These are phyloP conservation scores for Orientallactaga bullata DNA, from an alignment of 2,113 vertebrate species.

Conservation along the genomic window DNA sequence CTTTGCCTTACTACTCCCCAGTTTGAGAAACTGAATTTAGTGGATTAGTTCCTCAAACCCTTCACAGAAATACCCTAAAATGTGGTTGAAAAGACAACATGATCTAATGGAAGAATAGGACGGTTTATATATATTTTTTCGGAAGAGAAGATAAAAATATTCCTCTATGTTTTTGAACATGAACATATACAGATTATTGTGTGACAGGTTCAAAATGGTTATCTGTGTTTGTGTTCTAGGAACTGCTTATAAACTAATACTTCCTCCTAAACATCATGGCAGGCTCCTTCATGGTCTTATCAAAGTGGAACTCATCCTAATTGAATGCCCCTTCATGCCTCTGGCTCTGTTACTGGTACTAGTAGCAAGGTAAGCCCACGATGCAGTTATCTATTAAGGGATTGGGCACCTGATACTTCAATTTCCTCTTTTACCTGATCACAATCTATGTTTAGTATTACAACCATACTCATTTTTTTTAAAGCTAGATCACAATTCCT, in stretches of 20 bases:
- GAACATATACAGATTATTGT: not conserved
- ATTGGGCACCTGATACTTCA: not conserved
- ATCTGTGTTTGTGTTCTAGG: not conserved
- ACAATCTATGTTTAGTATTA: not conserved
- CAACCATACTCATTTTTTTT: not conserved
- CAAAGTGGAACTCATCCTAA: not conserved
- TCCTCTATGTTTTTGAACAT: not conserved
- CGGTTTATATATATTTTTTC: not conserved
- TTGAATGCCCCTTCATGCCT: not conserved
- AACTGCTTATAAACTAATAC: conserved; percentile 15
- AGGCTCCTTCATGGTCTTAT: not conserved
- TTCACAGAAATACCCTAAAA: not conserved
- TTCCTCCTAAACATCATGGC: not conserved
- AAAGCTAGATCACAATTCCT: not conserved
- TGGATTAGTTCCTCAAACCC: not conserved
- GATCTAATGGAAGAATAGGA: not conserved
- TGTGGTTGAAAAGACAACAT: not conserved
- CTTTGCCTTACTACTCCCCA: not conserved
- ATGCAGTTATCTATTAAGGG: not conserved
- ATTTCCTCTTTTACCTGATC: not conserved
- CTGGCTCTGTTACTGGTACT: not conserved
- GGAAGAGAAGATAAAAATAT: not conserved
- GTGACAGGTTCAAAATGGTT: not conserved
- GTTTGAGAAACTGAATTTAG: not conserved
- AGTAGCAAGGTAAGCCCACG: not conserved